Conservation (phyloP, 2,797 vertebrate species). For the Trichosurus vulpecula region DNA sequence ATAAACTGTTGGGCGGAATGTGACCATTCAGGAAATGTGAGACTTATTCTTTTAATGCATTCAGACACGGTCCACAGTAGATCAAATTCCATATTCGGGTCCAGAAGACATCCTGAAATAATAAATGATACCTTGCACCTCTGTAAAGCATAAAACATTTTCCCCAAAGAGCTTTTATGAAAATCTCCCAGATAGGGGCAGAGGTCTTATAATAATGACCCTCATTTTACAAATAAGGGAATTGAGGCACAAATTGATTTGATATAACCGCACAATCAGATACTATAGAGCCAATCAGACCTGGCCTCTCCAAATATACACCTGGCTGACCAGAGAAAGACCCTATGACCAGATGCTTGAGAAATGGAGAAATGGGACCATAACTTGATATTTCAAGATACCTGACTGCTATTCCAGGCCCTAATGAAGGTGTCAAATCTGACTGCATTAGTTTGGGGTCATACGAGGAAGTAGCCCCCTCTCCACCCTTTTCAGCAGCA, state of each 20-base stretch:
- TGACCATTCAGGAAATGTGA: background rate
- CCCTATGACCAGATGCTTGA: background rate
- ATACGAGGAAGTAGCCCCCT: background rate
- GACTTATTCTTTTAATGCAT: background rate
- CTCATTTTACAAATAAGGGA: background rate
- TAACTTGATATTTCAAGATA: background rate
- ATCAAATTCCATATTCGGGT: background rate
- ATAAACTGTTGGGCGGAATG: background rate
- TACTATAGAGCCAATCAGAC: background rate
- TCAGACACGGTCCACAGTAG: background rate
- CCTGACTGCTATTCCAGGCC: background rate
- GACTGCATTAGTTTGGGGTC: background rate
- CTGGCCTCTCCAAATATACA: background rate
- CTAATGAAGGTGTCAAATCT: background rate
- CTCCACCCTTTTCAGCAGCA: background rate
- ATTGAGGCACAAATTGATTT: background rate
- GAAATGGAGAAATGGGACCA: background rate
- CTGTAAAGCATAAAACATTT: constrained; percentile 6
- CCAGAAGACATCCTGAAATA: constrained; percentile 15
- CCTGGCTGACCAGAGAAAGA: background rate
- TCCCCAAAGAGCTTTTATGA: background rate
- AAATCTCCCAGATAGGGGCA: background rate
- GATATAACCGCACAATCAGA: background rate
- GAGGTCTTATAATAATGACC: background rate
- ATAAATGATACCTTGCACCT: background rate